Conservation (phyloP, 2,797 vertebrate species). For the Danionella dracula region DNA sequence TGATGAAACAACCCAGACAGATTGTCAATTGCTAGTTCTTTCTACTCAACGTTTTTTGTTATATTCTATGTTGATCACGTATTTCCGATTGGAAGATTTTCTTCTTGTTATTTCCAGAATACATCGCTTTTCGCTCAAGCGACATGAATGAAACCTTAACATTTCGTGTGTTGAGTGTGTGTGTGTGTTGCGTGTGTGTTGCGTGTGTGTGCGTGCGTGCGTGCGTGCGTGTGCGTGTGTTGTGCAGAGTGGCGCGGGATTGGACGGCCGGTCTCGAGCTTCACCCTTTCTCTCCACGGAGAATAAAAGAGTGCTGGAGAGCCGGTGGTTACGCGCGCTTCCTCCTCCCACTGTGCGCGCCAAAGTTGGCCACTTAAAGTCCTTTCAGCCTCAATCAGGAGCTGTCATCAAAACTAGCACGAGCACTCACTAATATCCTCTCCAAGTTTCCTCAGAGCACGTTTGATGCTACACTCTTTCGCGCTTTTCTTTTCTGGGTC, state of each 20-base stretch:
- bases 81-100: too few relatives aligned
- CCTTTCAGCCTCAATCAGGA: slow-evolving; percentile 73
- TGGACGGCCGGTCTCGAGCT: slow-evolving; percentile 59
- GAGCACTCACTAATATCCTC: slow-evolving; percentile 59
- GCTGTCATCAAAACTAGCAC: slow-evolving; percentile 58
- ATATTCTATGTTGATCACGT: too few relatives aligned
- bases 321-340: slow-evolving; percentile 76
- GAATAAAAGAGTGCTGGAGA: slow-evolving; percentile 82
- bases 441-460: slow-evolving; percentile 31
- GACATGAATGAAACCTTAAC: slow-evolving; percentile 38
- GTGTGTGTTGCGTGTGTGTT: too few relatives aligned
- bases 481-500: slow-evolving; percentile 43
- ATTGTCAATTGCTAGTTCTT: too few relatives aligned
- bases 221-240: slow-evolving; percentile 44
- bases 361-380: slow-evolving; percentile 80
- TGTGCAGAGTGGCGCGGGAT: slow-evolving; percentile 61
- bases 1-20: too few relatives aligned
- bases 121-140: slow-evolving; percentile 32
- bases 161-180: slow-evolving; percentile 41
- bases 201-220: too few relatives aligned
- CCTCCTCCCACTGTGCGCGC: slow-evolving; percentile 73
- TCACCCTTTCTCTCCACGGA: slow-evolving; percentile 71
- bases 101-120: too few relatives aligned
- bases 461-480: background rate
- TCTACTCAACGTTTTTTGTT: too few relatives aligned